Evolutionary conservation across 2,797 vertebrate genomes (phyloP).

Genomic region (Sebastes matsubarae): DNA sequence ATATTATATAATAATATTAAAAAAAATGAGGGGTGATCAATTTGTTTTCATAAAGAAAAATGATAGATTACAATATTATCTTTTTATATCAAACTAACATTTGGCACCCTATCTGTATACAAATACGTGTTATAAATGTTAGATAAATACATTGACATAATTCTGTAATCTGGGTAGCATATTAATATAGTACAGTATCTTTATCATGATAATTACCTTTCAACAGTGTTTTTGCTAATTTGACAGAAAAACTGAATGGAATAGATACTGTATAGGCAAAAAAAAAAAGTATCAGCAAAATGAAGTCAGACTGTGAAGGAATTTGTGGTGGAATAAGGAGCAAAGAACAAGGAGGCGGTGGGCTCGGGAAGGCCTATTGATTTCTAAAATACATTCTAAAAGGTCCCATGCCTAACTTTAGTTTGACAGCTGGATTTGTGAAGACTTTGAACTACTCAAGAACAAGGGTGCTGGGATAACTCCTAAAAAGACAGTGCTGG

Average conservation of each 20-base stretch:
- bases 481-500: slow-evolving; percentile 51
- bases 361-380: slow-evolving; percentile 65
- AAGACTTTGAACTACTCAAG: slow-evolving; percentile 73
- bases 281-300: background rate
- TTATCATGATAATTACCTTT: background rate
- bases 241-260: background rate
- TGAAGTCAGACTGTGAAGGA: slow-evolving; percentile 23
- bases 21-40: background rate
- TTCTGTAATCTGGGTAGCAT: background rate
- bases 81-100: background rate
- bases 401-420: slow-evolving; percentile 71
- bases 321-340: slow-evolving; percentile 59
- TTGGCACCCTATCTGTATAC: background rate
- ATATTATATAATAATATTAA: background rate
- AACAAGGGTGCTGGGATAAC: slow-evolving; percentile 59
- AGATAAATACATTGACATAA: background rate
- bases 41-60: background rate
- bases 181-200: background rate
- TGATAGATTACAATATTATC: background rate
- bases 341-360: slow-evolving; percentile 20
- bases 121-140: background rate
- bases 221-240: background rate
- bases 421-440: slow-evolving; percentile 76
- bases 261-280: background rate
- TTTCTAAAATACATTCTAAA: slow-evolving; percentile 79